Evolutionary conservation across 2,797 vertebrate species (phyloP).

Genomic region (Jordanella pulchra): DNA sequence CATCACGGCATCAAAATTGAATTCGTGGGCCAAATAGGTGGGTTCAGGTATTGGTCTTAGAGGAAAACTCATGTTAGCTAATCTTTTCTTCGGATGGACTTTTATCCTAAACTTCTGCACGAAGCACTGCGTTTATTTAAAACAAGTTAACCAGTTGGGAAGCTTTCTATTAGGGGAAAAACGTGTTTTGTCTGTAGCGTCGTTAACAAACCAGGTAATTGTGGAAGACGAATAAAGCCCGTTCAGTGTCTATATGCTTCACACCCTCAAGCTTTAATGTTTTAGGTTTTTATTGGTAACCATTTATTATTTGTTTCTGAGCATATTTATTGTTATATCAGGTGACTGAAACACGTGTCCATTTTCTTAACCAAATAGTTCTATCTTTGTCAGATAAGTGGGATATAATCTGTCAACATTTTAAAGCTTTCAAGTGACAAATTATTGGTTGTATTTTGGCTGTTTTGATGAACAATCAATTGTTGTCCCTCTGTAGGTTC

Average conservation of each 20-base stretch:
- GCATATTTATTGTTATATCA: background rate
- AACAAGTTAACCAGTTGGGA: background rate
- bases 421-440: background rate
- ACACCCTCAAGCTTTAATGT: background rate
- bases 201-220: background rate
- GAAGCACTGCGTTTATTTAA: background rate
- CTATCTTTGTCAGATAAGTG: background rate
- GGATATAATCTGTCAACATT: background rate
- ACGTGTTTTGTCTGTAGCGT: background rate
- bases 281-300: background rate
- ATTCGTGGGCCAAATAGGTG: constrained; percentile 97
- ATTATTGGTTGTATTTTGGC: background rate
- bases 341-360: background rate
- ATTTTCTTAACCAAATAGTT: background rate
- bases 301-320: background rate
- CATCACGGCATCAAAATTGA: constrained; percentile 98
- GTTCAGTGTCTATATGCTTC: background rate
- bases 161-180: too few relatives aligned
- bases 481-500: background rate
- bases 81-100: background rate
- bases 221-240: background rate
- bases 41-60: constrained; percentile 41
- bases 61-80: background rate
- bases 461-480: background rate
- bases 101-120: background rate